Base-by-base conservation (phyloP, 2,888 invertebrate genomes). In the Folsomia candida region DNA sequence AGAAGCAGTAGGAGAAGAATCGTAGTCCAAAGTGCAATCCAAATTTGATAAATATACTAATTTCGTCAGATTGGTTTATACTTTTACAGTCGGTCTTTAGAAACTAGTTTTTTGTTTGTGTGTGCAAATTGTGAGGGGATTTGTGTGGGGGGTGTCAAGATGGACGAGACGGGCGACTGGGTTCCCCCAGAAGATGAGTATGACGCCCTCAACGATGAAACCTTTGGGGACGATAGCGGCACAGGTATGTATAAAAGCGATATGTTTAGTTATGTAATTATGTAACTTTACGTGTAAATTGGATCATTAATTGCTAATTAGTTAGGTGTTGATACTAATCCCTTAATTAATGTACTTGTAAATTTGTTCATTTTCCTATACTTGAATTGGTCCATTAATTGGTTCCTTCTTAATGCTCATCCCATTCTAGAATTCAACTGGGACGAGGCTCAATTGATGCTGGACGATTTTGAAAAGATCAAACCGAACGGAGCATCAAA, bases 141-240 rank as follows among this genome's bases (percentile, higher is more conserved):
- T n/a, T n/a, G n/a, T n/a, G n/a, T n/a, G n/a, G n/a, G n/a, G n/a
- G n/a, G n/a, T n/a, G n/a, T n/a, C n/a, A n/a, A n/a, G n/a, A n/a
- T n/a, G n/a, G n/a, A n/a, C n/a, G n/a, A n/a, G n/a, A n/a, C n/a
- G n/a, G n/a, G n/a, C n/a, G 37, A 37, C 37, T 37, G 37, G 37
- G 4, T 37, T 4, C 37, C 37, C 14, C 37, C 4, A 14, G 91
- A 91, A 81, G 93, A 92, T 76, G 93, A 93, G 81, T 94, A 93
- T 83, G 94, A 95, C 85, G 93, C 93, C 0, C 87, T 94, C 76
- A 95, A 95, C 81, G 92, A 94, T 84, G 94, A 94, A 84, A 95
- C 95, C 0, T 95, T 95, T 83, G 94, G 94, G 27, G 89, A 89
- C 66, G 90, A 89, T 77, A 89, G 89, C 81, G 86, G 88, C 82